Evolutionary conservation across 2,888 invertebrate genomes (phyloP).

Genomic region (Sthenelais limicola): DNA sequence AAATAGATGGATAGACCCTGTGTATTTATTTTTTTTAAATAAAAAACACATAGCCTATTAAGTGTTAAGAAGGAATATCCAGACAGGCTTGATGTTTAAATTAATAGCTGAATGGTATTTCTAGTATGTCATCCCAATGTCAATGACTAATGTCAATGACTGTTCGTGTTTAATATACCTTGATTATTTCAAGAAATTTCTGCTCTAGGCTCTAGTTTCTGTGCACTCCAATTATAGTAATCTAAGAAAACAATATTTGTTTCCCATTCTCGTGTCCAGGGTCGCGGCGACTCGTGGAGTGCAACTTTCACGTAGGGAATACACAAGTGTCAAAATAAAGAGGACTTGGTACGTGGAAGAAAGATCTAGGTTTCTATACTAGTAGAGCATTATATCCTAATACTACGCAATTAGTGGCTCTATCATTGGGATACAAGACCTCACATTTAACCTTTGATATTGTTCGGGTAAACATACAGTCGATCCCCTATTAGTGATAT

Average conservation of each 20-base stretch:
- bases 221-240: too few species aligned
- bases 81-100: too few species aligned
- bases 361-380: too few species aligned
- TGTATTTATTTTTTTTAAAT: not conserved
- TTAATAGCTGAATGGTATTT: too few species aligned
- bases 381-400: too few species aligned
- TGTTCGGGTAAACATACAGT: not conserved
- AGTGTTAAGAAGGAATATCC: too few species aligned
- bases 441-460: not conserved
- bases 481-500: not conserved
- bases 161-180: not conserved
- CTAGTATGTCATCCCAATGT: too few species aligned
- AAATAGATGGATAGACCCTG: not conserved
- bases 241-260: too few species aligned
- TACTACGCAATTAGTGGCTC: not conserved
- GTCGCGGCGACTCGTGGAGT: conserved; percentile 57
- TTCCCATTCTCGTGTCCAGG: conserved; percentile 55
- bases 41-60: too few species aligned
- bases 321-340: conserved; percentile 53
- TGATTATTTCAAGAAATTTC: too few species aligned
- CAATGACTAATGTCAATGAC: too few species aligned
- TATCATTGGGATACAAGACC: not conserved
- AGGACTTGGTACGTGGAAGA: conserved; percentile 55
- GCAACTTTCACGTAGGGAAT: conserved; percentile 55
- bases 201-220: too few species aligned